Evolutionary conservation across 2,113 vertebrate species (phyloP).

Genomic region (Rhynchopsitta pachyrhyncha): DNA sequence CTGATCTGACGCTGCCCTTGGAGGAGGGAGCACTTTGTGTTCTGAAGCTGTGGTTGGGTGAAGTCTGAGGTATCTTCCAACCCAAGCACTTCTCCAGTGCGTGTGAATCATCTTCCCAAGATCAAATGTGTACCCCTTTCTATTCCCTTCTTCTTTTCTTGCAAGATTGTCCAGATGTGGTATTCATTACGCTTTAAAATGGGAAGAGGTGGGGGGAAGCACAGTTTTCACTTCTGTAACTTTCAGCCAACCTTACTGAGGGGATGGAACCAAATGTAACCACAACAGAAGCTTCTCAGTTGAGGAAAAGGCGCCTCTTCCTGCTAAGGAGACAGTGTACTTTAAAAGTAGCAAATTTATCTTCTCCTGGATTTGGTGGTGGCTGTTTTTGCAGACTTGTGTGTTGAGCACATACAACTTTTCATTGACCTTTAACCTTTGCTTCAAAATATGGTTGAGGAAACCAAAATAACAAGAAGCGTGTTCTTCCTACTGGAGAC

Average conservation of each 20-base stretch:
- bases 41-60: neutral
- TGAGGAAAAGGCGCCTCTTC: neutral
- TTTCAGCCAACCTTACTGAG: neutral
- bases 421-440: neutral
- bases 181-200: rapidly evolving
- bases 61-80: neutral
- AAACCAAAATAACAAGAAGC: neutral
- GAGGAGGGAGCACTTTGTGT: neutral
- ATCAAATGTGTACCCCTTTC: neutral
- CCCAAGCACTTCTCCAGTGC: neutral
- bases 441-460: neutral
- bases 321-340: neutral
- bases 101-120: neutral
- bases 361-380: neutral
- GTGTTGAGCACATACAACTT: neutral
- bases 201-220: neutral
- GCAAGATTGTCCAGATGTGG: neutral
- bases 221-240: neutral
- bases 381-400: rapidly evolving
- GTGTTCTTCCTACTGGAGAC: neutral
- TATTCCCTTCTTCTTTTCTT: neutral
- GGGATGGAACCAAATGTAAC: neutral
- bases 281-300: neutral
- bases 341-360: neutral
- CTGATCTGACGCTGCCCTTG: neutral